Evolutionary conservation across 2,113 vertebrate genomes (phyloP).

Genomic region (Genyomyrus donnyi): DNA sequence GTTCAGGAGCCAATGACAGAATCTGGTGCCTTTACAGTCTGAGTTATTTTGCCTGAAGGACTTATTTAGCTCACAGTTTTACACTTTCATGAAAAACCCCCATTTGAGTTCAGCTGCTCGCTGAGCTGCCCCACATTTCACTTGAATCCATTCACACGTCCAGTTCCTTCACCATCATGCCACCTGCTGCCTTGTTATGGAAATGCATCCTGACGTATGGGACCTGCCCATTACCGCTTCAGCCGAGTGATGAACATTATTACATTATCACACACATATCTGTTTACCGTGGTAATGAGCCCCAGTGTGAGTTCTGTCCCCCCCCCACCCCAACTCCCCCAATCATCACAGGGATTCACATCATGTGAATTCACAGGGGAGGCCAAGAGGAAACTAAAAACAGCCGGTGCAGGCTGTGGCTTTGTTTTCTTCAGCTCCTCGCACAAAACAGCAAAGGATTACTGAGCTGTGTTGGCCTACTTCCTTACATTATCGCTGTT

Average conservation of each 20-base stretch:
- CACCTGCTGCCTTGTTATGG: background rate
- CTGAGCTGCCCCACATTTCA: background rate
- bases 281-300: conserved; percentile 61
- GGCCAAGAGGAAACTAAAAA: background rate
- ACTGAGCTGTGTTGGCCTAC: conserved; percentile 8
- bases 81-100: background rate
- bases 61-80: background rate
- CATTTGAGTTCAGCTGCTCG: background rate
- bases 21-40: conserved; percentile 4
- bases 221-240: conserved; percentile 20
- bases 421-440: background rate
- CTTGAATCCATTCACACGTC: background rate
- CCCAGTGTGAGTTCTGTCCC: conserved; percentile 50
- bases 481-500: conserved; percentile 2
- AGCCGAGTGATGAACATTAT: conserved; percentile 29
- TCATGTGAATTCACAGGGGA: conserved; percentile 48
- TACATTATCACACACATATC: conserved; percentile 41
- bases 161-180: background rate
- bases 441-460: background rate
- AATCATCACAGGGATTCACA: conserved; percentile 43
- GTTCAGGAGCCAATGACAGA: conserved; percentile 51
- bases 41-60: background rate
- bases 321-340: conserved; percentile 42
- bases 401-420: background rate
- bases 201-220: conserved; percentile 23